Percentiles rank a stretch among this genome's conserved stretches.
phyloP scores from a whole-genome alignment of 2,113 vertebrate species.

The Larimichthys crocea region DNA sequence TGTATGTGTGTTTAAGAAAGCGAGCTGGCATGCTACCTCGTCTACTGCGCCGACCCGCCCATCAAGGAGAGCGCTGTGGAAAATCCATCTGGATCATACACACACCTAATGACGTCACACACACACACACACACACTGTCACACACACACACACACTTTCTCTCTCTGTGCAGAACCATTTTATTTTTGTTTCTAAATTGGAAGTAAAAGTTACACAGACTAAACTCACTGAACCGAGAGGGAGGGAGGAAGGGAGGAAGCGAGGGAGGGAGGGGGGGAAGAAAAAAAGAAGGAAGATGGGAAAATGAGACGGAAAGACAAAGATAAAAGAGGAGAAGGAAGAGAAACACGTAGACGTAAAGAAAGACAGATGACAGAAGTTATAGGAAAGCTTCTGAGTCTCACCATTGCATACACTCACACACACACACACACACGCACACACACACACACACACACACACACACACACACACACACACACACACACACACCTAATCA shows the following conservation, averaged over 20 bases:
- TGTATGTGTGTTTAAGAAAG: slow-evolving; percentile 12
- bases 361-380: slow-evolving; percentile 45
- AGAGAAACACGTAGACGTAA: slow-evolving; percentile 10
- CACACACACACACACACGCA: slow-evolving; percentile 15
- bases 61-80: slow-evolving; percentile 68
- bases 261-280: neutral
- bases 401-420: neutral
- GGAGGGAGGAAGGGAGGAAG: neutral
- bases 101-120: slow-evolving; percentile 68
- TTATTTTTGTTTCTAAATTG: slow-evolving; percentile 70
- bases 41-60: slow-evolving; percentile 54
- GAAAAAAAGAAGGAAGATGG: slow-evolving; percentile 4
- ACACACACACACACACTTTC: slow-evolving; percentile 56
- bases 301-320: slow-evolving; percentile 25
- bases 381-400: neutral
- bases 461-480: slow-evolving; percentile 16
- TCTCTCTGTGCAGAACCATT: slow-evolving; percentile 24
- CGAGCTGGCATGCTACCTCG: slow-evolving; percentile 62
- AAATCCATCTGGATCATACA: slow-evolving; percentile 74
- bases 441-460: slow-evolving; percentile 29
- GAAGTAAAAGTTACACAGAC: slow-evolving; percentile 54
- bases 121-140: slow-evolving; percentile 28
- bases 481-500: slow-evolving; percentile 58
- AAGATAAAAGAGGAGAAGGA: slow-evolving; percentile 7
- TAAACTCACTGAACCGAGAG: slow-evolving; percentile 66